Base-by-base conservation (phyloP, 2,113 vertebrate genomes). In the Illadopsis cleaveri region DNA sequence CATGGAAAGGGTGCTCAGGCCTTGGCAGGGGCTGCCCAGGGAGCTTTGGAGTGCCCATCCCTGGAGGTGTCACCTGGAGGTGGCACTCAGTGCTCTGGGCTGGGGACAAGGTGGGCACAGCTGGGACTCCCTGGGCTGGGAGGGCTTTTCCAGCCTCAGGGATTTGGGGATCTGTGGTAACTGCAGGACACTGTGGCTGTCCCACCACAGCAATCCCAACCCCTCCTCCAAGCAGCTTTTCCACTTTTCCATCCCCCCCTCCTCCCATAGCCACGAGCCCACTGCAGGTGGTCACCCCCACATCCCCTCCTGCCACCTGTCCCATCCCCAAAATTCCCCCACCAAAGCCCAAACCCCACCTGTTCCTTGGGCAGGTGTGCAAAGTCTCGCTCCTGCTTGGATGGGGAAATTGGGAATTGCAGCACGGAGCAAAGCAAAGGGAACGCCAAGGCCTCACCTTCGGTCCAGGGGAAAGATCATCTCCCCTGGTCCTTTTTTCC, bases 261-360 rank as follows among this genome's bases (percentile, higher is more conserved):
- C 11, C 57, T 57, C 31, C 50, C 5, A 5, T 3, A 15, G 33
- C 54, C 1, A 3, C 0, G 2, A 50, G 17, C 54, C 40, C 17
- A 3, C 0, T 33, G 35, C 54, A 53, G 30, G 48, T 33, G 28
- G 3, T 16, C 76, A 11, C 33, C n/a, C 69, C 4, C 58, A 12
- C 45, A 18, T 4, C 15, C 70, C 8, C 19, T 57, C n/a, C 25
- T 20, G 5, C 61, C 57, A 10, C 38, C 28, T 25, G 33, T 71
- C 21, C 16, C 22, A 15, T 7, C 35, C 10, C 10, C 28, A 6
- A 8, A 48, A 40, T n/a, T 28, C 19, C 22, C 8, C 5, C 50
- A 6, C 3, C 2, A 3, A 15, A 76, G 35, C 71, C 53, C 1
- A 64, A 85, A 69, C 0, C 11, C 20, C 66, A 6, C 19, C 44